These are phyloP conservation scores for Formica aserva DNA, from an alignment of 2,888 invertebrate species.

Conservation along the genomic window DNA sequence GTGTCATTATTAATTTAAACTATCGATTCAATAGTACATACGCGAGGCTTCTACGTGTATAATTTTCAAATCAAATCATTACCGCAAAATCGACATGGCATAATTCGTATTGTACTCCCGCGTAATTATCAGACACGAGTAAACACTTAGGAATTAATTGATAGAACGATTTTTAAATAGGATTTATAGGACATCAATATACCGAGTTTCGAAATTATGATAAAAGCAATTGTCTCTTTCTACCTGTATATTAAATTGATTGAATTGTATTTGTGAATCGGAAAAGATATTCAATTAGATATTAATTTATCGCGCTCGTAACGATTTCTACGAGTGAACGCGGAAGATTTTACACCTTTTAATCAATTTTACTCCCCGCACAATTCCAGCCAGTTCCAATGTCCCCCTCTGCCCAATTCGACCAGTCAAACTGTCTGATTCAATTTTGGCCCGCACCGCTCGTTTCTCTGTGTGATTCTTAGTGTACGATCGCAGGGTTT, in stretches of 20 bases:
- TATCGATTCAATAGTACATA: not conserved
- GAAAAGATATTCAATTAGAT: slow-evolving; percentile 1
- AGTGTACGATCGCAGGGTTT: slow-evolving; percentile 28
- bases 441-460: not conserved
- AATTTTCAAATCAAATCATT: slow-evolving; percentile 48
- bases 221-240: slow-evolving; percentile 4
- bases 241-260: not conserved
- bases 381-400: not conserved
- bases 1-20: slow-evolving; percentile 12
- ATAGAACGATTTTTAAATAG: slow-evolving; percentile 33
- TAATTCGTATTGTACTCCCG: slow-evolving; percentile 8
- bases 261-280: not conserved
- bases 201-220: slow-evolving; percentile 23
- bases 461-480: slow-evolving; percentile 32
- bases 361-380: slow-evolving; percentile 5
- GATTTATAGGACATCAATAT: slow-evolving; percentile 7
- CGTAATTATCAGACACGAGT: slow-evolving; percentile 1
- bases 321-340: not conserved
- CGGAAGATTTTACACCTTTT: not conserved
- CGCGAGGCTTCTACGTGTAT: not conserved
- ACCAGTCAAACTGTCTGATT: not conserved
- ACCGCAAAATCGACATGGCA: slow-evolving; percentile 2
- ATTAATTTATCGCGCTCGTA: not conserved
- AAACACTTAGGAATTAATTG: slow-evolving; percentile 30
- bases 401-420: not conserved